Conservation (phyloP, 2,113 vertebrate genomes). For the Pangasianodon hypophthalmus region DNA sequence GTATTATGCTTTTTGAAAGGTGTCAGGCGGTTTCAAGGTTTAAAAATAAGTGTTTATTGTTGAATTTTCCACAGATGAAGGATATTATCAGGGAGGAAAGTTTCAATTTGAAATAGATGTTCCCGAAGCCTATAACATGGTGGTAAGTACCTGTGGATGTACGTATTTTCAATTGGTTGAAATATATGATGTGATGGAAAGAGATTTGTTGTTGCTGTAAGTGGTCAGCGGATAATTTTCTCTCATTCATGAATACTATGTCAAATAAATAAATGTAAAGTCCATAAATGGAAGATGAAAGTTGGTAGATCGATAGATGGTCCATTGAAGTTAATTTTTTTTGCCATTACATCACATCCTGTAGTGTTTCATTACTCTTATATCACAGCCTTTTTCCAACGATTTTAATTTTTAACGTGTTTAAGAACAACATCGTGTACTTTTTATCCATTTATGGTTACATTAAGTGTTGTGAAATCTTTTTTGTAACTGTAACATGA, state of each 20-base stretch:
- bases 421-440: neutral
- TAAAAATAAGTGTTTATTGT: neutral
- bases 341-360: neutral
- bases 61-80: conserved; percentile 83
- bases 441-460: neutral
- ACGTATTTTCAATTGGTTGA: neutral
- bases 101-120: conserved; percentile 98
- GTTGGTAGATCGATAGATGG: neutral
- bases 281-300: neutral
- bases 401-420: too few species aligned
- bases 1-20: neutral
- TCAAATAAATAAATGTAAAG: neutral
- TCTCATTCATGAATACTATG: neutral
- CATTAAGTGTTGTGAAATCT: too few species aligned
- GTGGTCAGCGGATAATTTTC: neutral
- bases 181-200: neutral
- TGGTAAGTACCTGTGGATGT: conserved; percentile 82
- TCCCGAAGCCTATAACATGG: conserved; percentile 99
- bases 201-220: neutral
- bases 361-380: too few species aligned
- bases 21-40: neutral
- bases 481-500: too few species aligned
- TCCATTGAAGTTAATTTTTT: neutral
- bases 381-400: too few species aligned
- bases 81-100: conserved; percentile 96